phyloP scores from a whole-genome alignment of 2,888 invertebrate species.

The Oscheius myriophilus region DNA sequence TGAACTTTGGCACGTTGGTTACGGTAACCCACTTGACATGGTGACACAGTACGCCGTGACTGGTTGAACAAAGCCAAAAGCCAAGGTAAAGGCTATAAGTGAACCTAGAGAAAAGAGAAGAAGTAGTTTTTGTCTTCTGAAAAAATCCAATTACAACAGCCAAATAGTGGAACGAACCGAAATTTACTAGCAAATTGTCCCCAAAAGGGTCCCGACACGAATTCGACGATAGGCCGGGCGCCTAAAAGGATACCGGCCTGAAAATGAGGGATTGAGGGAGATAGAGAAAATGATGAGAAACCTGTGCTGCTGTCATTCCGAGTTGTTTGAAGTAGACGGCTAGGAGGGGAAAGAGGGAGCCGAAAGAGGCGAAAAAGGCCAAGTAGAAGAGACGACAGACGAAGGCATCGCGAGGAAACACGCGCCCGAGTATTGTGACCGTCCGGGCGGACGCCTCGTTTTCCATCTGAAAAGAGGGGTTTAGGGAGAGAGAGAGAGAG shows the following conservation, averaged over 20 bases:
- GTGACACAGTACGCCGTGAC: constrained; percentile 78
- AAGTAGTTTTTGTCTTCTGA: constrained; percentile 76
- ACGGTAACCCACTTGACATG: constrained; percentile 41
- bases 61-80: constrained; percentile 93
- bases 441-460: constrained; percentile 60
- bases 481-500: neutral
- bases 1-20: neutral
- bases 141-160: constrained; percentile 8
- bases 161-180: constrained; percentile 48
- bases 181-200: constrained; percentile 89
- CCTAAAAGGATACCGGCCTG: constrained; percentile 79
- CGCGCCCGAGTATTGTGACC: constrained; percentile 60
- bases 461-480: constrained; percentile 36
- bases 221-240: constrained; percentile 94
- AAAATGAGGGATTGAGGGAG: neutral
- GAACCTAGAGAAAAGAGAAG: constrained; percentile 88
- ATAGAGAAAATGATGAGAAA: constrained; percentile 8
- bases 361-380: constrained; percentile 98
- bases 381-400: constrained; percentile 98
- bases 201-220: constrained; percentile 97
- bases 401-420: constrained; percentile 86
- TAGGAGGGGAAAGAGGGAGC: constrained; percentile 95
- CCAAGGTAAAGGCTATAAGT: constrained; percentile 96
- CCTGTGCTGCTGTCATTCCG: constrained; percentile 93
- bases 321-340: constrained; percentile 92